A percentile compares a stretch with the other conserved stretches of the same genome.
Conservation (phyloP, 2,888 invertebrate species). For the Tethea ocularis region DNA sequence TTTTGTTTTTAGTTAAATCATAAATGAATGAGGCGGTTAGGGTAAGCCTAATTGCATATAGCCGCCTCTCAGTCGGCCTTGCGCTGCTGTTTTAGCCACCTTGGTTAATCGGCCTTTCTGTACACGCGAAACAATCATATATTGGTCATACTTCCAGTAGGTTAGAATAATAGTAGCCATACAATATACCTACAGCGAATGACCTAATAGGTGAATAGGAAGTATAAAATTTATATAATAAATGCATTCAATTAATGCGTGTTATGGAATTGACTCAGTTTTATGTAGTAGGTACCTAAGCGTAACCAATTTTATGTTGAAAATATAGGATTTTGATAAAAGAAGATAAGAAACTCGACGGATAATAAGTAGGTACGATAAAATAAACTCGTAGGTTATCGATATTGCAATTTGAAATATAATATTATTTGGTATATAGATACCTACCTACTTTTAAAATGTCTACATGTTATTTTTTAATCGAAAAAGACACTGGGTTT, state of each 20-base stretch:
- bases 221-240: slow-evolving; percentile 7
- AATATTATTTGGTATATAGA: too few species aligned
- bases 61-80: slow-evolving; percentile 60
- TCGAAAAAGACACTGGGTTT: not conserved
- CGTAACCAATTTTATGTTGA: not conserved
- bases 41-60: slow-evolving; percentile 34
- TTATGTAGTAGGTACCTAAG: not conserved
- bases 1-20: slow-evolving; percentile 38
- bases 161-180: slow-evolving; percentile 8
- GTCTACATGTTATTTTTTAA: too few species aligned
- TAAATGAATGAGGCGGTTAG: slow-evolving; percentile 40
- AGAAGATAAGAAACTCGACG: not conserved
- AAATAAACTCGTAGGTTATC: not conserved
- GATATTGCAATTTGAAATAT: not conserved
- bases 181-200: not conserved
- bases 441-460: too few species aligned
- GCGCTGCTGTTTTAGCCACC: slow-evolving; percentile 46
- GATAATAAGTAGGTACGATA: not conserved
- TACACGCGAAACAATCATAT: slow-evolving; percentile 39
- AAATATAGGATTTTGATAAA: not conserved
- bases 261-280: not conserved
- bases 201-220: slow-evolving; percentile 4
- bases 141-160: slow-evolving; percentile 23
- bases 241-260: not conserved
- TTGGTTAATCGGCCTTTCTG: slow-evolving; percentile 47